Percentiles rank a stretch among this genome's conserved stretches.
These are phyloP conservation scores for Acanthosepion esculentum DNA, from an alignment of 2,888 invertebrate genomes.

Conservation along the genomic window DNA sequence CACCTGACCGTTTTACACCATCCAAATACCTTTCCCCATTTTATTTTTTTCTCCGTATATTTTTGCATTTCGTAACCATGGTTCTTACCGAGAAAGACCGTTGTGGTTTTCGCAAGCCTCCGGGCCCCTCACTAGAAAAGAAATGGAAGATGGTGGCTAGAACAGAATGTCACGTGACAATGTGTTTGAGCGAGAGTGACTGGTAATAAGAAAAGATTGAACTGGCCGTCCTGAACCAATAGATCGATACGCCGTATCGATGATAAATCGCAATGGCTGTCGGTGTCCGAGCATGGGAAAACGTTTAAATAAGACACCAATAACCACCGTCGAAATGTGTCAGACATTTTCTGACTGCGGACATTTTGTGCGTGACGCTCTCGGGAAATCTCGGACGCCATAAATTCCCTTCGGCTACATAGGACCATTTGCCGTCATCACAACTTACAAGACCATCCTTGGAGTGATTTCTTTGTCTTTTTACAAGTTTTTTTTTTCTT, in stretches of 20 bases:
- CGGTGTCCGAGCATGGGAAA: neutral
- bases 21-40: neutral
- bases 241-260: neutral
- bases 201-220: neutral
- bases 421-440: neutral
- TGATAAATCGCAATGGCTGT: neutral
- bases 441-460: constrained; percentile 7
- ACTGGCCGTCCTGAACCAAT: neutral
- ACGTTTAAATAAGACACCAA: constrained; percentile 8
- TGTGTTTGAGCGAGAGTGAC: neutral
- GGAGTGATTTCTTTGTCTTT: neutral
- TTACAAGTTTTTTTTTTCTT: neutral
- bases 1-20: neutral
- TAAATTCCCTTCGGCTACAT: neutral
- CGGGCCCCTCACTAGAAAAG: neutral
- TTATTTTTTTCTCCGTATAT: neutral
- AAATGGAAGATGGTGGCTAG: neutral
- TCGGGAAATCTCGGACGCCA: constrained; percentile 33
- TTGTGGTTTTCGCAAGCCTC: neutral
- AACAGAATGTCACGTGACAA: neutral
- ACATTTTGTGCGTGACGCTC: constrained; percentile 23
- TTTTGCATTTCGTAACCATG: neutral
- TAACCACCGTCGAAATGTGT: constrained; percentile 22
- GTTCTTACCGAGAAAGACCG: neutral
- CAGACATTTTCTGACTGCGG: constrained; percentile 1